Evolutionary conservation across 1,140 invertebrate genomes (phyloP).

Genomic region (Colletes gigas): DNA sequence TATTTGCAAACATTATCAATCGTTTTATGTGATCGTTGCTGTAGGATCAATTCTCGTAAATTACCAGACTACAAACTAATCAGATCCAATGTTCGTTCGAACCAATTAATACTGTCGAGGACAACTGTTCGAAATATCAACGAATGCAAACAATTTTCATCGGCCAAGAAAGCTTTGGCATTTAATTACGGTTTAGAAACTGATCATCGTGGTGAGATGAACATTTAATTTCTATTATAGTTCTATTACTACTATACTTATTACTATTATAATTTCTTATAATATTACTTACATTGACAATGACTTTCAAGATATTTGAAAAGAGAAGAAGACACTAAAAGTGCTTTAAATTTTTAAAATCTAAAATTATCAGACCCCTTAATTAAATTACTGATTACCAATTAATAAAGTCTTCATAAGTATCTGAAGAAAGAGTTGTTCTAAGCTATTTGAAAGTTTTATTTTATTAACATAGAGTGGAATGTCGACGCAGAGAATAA

Average conservation of each 20-base stretch:
- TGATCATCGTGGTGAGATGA: constrained; percentile 52
- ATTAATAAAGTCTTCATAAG: too few relatives aligned
- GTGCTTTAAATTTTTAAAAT: too few relatives aligned
- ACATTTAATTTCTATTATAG: not conserved
- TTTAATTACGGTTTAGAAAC: constrained; percentile 83
- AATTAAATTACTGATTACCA: too few relatives aligned
- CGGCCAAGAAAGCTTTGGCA: constrained; percentile 83
- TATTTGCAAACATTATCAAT: not conserved
- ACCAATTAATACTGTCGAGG: constrained; percentile 67
- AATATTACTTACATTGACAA: too few relatives aligned
- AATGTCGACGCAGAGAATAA: not conserved
- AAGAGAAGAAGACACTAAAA: too few relatives aligned
- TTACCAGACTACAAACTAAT: constrained; percentile 69
- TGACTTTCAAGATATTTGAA: too few relatives aligned
- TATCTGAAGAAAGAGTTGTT: too few relatives aligned
- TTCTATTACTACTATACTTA: constrained; percentile 21
- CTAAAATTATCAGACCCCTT: not conserved
- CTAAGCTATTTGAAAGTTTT: not conserved
- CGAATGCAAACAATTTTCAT: constrained; percentile 82
- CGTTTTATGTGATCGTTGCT: constrained; percentile 58
- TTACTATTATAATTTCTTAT: too few relatives aligned
- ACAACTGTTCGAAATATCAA: constrained; percentile 67
- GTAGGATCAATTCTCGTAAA: constrained; percentile 52
- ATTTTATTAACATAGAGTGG: constrained; percentile 4
- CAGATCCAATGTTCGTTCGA: constrained; percentile 69